These are phyloP conservation scores for Lasioglossum villosulum DNA, from an alignment of 2,888 invertebrate species.

Conservation along the genomic window DNA sequence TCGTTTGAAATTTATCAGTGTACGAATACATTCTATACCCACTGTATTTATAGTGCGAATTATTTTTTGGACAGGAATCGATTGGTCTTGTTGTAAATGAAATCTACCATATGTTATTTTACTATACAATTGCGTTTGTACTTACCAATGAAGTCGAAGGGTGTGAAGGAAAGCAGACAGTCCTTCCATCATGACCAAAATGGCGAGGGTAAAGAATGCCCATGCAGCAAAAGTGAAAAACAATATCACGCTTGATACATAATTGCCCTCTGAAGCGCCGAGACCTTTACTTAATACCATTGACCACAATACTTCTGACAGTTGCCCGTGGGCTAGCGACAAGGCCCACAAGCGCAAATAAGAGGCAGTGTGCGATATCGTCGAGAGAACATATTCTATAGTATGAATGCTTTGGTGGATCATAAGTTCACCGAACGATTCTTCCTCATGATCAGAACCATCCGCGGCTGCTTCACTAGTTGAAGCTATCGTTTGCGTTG, in stretches of 20 bases:
- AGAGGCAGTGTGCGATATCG: conserved; percentile 98
- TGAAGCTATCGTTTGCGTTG: conserved; percentile 83
- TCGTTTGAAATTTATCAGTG: too few relatives aligned
- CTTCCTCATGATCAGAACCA: conserved; percentile 83
- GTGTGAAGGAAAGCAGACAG: conserved; percentile 96
- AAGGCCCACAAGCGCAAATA: conserved; percentile 98
- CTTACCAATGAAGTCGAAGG: conserved; percentile 93
- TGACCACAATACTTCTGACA: conserved; percentile 93
- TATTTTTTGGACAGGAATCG: background rate
- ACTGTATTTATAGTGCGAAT: too few relatives aligned
- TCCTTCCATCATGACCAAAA: conserved; percentile 96
- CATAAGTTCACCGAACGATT: conserved; percentile 93
- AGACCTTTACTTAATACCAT: conserved; percentile 88
- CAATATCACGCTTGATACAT: conserved; percentile 85
- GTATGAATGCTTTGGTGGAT: conserved; percentile 98
- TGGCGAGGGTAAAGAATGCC: conserved; percentile 92
- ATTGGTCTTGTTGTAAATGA: background rate
- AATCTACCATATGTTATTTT: background rate
- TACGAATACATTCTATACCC: too few relatives aligned
- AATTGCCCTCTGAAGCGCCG: conserved; percentile 75
- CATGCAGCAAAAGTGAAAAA: conserved; percentile 90
- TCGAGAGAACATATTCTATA: conserved; percentile 97
- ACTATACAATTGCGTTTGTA: background rate
- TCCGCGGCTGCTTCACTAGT: conserved; percentile 85
- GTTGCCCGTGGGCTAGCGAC: conserved; percentile 96